Evolutionary conservation across 2,797 vertebrate species (phyloP), one percentile per base, ranked within the genome.

Genomic region (Lagocephalus sceleratus): DNA sequence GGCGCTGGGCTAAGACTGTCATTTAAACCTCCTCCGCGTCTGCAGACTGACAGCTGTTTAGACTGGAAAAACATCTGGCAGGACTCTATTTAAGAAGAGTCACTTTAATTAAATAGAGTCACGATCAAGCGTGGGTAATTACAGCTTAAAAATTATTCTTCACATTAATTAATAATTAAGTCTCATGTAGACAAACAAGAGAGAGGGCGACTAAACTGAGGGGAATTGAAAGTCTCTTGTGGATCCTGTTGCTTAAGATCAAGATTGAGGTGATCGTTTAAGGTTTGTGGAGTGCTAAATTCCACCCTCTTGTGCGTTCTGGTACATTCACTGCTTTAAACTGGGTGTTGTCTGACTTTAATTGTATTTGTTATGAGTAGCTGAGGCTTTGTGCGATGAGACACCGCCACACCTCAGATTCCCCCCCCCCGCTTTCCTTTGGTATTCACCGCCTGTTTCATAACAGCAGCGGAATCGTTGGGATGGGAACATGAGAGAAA

Each of bases 401-500:
- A 41, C 1, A 6, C 49, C 58, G 68, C 77, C 83, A 76, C 80
- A 73, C 80, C 82, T 79, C 56, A 55, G 56, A 46, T n/a, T n/a
- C n/a, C 50, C 68, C 66, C 68, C 66, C 78, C 57, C 46, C 5
- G 16, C 17, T 2, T 19, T 19, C 43, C 42, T 32, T 42, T 50
- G 29, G 39, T 19, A 51, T 68, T 68, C 71, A 57, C 32, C n/a
- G 40, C 45, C 2, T 46, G 48, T 80, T 81, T 25, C 56, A 43
- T 32, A 78, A 73, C 57, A 10, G 6, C 15, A 25, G 2, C 46
- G 21, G 14, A 17, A 52, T 14, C 15, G 47, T 57, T 47, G 22
- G n/a, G 48, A 39, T 19, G n/a, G 26, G 1, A 26, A n/a, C 1
- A 25, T 25, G 20, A 48, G 29, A 51, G 40, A 38, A 51, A 21